Percentiles rank a stretch among this genome's conserved stretches.
Conservation (phyloP, 2,113 vertebrate species). For the Alaudala cheleensis region DNA sequence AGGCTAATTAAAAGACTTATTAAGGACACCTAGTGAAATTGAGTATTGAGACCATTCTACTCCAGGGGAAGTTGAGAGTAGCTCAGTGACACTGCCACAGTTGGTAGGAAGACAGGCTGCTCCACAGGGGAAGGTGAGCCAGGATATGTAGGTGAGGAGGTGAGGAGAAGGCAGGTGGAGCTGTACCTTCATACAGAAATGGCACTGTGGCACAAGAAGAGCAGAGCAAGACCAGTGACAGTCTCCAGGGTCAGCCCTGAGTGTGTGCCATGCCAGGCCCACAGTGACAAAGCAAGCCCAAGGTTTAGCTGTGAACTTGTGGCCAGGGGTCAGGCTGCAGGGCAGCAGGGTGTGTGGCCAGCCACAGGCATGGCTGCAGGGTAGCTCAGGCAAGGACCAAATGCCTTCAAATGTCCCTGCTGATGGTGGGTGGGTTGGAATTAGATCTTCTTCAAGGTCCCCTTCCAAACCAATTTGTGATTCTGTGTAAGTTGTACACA, state of each 20-base stretch:
- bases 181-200: neutral
- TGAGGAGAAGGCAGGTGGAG: neutral
- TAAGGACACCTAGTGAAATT: neutral
- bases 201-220: neutral
- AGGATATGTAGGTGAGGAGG: neutral
- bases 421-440: neutral
- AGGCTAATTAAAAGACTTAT: neutral
- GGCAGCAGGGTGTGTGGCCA: fast-evolving
- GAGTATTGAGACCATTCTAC: neutral
- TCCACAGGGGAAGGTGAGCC: neutral
- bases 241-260: fast-evolving
- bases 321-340: neutral
- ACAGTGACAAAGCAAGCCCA: neutral
- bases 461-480: neutral
- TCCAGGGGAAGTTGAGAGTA: neutral
- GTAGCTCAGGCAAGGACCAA: neutral
- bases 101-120: neutral
- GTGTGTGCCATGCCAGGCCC: too few species aligned
- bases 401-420: neutral
- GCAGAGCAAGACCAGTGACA: neutral
- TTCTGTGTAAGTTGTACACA: neutral
- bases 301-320: neutral
- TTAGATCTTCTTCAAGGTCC: neutral
- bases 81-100: neutral
- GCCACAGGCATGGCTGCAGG: fast-evolving